A percentile compares a stretch with the other conserved stretches of the same genome.
phyloP scores from a whole-genome alignment of 1,140 invertebrate species.

The Patella vulgata region DNA sequence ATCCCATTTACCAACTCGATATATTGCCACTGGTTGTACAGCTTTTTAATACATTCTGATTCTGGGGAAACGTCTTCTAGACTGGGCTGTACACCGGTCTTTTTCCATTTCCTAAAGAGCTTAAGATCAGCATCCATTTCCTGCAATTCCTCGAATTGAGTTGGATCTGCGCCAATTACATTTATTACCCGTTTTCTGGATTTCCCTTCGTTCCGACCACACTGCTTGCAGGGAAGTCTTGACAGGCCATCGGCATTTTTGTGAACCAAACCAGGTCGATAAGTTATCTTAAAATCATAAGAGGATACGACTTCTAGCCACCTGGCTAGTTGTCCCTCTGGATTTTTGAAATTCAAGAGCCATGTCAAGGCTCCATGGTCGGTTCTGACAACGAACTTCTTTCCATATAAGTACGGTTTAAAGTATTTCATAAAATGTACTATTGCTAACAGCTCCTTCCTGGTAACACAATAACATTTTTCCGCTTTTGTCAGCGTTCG shows the following conservation, averaged over 20 bases:
- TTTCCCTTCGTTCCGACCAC: conserved; percentile 23
- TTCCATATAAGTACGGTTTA: conserved; percentile 39
- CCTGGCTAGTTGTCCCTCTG: too few species aligned
- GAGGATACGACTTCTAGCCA: conserved; percentile 43
- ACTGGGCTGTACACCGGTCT: too few species aligned
- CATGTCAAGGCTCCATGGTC: conserved; percentile 51
- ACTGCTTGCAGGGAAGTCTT: conserved; percentile 27
- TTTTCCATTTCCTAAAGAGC: too few species aligned
- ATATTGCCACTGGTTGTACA: too few species aligned
- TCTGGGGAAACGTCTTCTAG: too few species aligned
- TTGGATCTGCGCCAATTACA: too few species aligned
- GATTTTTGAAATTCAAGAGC: too few species aligned
- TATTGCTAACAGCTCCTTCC: too few species aligned
- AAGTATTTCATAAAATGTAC: conserved; percentile 33
- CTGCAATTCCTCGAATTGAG: too few species aligned
- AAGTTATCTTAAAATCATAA: conserved; percentile 41
- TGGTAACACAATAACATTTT: conserved; percentile 66
- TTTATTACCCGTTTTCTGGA: conserved; percentile 5
- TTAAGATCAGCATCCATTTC: too few species aligned
- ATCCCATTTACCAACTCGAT: too few species aligned
- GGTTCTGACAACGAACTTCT: conserved; percentile 33
- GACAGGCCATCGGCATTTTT: conserved; percentile 48
- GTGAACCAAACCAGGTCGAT: conserved; percentile 44
- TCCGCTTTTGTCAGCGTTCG: conserved; percentile 57
- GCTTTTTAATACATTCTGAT: too few species aligned